A percentile compares a stretch with the other conserved stretches of the same genome.
Conservation (phyloP, 2,113 vertebrate genomes). For the Phodopus roborovskii region DNA sequence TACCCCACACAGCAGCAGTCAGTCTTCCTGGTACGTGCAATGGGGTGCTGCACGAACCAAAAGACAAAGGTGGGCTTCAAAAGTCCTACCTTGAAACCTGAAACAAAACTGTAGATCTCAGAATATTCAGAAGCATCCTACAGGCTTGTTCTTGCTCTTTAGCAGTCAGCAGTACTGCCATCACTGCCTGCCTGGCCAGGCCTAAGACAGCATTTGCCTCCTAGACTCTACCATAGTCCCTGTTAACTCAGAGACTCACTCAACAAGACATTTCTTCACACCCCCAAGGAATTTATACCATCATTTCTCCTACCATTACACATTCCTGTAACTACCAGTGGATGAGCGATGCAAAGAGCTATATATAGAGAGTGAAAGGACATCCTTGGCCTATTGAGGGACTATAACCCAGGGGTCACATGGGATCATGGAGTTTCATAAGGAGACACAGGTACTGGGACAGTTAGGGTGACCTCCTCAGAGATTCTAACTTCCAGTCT, state of each 20-base stretch:
- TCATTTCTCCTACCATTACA: background rate
- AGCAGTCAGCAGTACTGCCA: background rate
- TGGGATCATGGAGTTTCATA: background rate
- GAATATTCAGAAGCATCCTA: background rate
- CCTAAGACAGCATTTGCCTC: background rate
- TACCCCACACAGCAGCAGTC: background rate
- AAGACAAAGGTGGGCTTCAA: background rate
- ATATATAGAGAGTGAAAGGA: background rate
- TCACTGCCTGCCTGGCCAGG: too few species aligned
- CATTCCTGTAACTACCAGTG: background rate
- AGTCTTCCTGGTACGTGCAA: background rate
- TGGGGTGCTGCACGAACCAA: background rate
- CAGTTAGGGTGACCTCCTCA: background rate
- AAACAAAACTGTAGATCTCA: background rate
- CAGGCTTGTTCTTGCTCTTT: background rate
- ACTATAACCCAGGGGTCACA: background rate
- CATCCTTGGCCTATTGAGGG: background rate
- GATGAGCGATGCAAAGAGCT: background rate
- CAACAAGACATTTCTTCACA: background rate
- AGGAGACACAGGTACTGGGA: background rate
- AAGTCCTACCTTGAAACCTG: background rate
- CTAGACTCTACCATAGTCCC: background rate
- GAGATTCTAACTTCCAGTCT: background rate
- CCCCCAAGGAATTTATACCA: fast-evolving
- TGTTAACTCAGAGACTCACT: background rate